Percentiles rank a stretch among this genome's conserved stretches.
phyloP scores from a whole-genome alignment of 2,888 invertebrate species.

The Phyllotreta striolata region DNA sequence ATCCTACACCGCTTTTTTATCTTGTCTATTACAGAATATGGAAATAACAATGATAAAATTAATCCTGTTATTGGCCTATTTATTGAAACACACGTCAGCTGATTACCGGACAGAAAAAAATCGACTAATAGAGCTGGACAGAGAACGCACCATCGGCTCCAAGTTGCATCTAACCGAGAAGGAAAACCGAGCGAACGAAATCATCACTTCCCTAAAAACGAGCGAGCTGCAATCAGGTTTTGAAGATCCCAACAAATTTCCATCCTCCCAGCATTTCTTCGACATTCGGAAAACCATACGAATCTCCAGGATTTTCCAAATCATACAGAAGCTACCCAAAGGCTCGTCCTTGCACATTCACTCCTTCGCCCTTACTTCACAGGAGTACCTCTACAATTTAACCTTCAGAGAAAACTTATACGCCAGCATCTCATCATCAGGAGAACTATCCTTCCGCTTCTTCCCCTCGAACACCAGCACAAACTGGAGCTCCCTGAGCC shows the following conservation, averaged over 20 bases:
- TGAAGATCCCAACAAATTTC: constrained; percentile 59
- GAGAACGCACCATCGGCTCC: constrained; percentile 41
- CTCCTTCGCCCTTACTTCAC: constrained; percentile 54
- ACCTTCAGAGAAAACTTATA: constrained; percentile 29
- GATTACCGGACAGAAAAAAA: constrained; percentile 47
- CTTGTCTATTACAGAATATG: too few species aligned
- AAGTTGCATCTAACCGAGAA: constrained; percentile 54
- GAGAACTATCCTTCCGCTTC: constrained; percentile 26
- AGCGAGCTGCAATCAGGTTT: constrained; percentile 53
- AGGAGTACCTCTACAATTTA: constrained; percentile 3
- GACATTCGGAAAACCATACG: constrained; percentile 67
- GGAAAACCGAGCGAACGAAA: constrained; percentile 52
- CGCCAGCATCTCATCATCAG: constrained; percentile 17
- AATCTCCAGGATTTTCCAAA: constrained; percentile 69
- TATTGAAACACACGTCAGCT: background rate
- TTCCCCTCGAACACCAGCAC: constrained; percentile 14
- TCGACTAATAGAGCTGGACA: constrained; percentile 41
- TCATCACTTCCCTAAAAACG: constrained; percentile 52
- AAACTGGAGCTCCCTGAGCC: constrained; percentile 37
- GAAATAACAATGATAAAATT: too few species aligned
- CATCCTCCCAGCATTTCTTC: constrained; percentile 74
- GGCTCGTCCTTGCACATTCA: constrained; percentile 76
- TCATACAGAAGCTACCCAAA: constrained; percentile 76
- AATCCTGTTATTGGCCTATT: too few species aligned
- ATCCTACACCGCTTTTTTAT: too few species aligned